Percentiles rank a stretch among this genome's conserved stretches.
Conservation (phyloP, 2,113 vertebrate genomes). For the Ageneiosus marmoratus region DNA sequence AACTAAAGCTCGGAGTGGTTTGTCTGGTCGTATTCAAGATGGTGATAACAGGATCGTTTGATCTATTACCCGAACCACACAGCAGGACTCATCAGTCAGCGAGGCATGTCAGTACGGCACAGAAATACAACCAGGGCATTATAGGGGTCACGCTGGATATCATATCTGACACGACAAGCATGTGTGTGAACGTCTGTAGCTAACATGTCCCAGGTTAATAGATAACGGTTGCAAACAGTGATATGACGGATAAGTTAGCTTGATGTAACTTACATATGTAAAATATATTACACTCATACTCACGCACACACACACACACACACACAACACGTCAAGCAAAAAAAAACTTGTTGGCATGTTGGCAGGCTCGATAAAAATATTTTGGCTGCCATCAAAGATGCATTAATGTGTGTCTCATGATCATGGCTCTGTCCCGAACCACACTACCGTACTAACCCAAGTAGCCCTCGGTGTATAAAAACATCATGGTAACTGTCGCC, state of each 20-base stretch:
- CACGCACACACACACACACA: background rate
- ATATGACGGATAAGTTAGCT: background rate
- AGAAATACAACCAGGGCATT: no score
- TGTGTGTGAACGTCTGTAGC: background rate
- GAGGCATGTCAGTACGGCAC: no score
- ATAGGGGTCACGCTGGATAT: no score
- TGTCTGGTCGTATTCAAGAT: no score
- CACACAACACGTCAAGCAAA: background rate
- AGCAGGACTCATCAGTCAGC: no score
- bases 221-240: background rate
- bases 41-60: no score
- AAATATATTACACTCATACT: background rate
- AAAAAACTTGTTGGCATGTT: no score
- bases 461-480: background rate
- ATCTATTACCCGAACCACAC: no score
- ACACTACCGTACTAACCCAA: background rate
- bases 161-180: no score
- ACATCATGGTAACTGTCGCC: background rate
- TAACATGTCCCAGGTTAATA: background rate
- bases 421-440: background rate
- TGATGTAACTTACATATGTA: background rate
- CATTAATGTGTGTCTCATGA: background rate
- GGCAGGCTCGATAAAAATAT: background rate
- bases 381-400: background rate
- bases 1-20: no score